Base-by-base conservation (phyloP, 2,113 vertebrate genomes). In the Ictidomys tridecemlineatus region DNA sequence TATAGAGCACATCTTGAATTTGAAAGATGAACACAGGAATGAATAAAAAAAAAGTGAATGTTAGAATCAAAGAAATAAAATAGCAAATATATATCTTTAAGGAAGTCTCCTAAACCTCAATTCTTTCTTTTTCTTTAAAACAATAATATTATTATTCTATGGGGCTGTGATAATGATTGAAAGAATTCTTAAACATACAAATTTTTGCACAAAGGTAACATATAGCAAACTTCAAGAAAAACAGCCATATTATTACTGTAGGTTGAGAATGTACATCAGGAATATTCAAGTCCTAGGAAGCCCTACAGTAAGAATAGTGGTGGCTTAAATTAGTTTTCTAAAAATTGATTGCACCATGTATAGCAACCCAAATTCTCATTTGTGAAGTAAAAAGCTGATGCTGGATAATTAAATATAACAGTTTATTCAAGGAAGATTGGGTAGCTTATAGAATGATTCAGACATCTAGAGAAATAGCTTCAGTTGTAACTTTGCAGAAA, bases 131-230 rank as follows among this genome's bases (percentile, higher is more conserved):
- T 58, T 58, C 56, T 91, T 85, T 88, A 58, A 32, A 77, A 67
- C 72, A 80, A 85, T 37, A 95, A 83, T 78, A 89, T 86, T 39
- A n/a, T 2, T 95, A 91, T 32, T 39, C 20, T 51, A 67, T 24
- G 69, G 14, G 56, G 10, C 72, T 24, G 76, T 39, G 45, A 22
- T 82, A 84, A 94, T 53, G 63, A 53, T 3, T 73, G 10, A 85
- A 89, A 69, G 30, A 45, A 26, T 48, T 86, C 9, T 76, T 70
- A 34, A 4, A 56, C 28, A 51, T 56, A 76, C 56, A 90, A 87
- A 58, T 39, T 6, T 94, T 58, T 26, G 1, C 11, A 76, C 12
- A 37, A n/a, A 45, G 82, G 26, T 96, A 72, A 65, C 9, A 56
- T 2, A 56, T 1, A 85, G n/a, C 5, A 70, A 37, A 61, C 14